phyloP scores from a whole-genome alignment of 2,113 vertebrate species.

The Chaenocephalus aceratus region DNA sequence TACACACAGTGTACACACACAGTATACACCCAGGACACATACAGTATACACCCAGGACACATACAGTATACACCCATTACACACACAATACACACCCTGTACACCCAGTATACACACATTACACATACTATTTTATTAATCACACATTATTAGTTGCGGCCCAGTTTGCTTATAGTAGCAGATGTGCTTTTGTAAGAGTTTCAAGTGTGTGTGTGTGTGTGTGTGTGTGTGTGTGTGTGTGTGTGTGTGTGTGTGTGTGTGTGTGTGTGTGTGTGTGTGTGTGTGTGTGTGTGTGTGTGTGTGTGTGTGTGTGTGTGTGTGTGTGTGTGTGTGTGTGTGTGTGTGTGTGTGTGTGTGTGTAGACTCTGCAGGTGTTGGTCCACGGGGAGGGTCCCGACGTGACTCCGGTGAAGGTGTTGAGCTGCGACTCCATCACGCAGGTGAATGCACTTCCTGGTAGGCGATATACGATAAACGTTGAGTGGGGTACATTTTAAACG shows the following conservation, averaged over 20 bases:
- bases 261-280: neutral
- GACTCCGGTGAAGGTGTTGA: constrained; percentile 94
- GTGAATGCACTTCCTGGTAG: too few species aligned
- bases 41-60: neutral
- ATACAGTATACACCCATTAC: neutral
- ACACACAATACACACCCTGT: neutral
- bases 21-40: too few species aligned
- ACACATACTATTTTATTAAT: neutral
- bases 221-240: too few species aligned
- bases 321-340: too few species aligned
- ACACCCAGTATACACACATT: neutral
- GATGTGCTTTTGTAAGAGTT: neutral
- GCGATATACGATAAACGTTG: too few species aligned
- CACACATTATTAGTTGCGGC: too few species aligned
- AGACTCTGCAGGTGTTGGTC: constrained; percentile 95
- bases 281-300: neutral
- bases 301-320: too few species aligned
- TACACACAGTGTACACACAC: neutral
- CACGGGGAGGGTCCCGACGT: constrained; percentile 92
- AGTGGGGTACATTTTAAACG: rapidly evolving
- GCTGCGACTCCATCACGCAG: constrained; percentile 91
- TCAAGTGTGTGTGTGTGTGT: constrained; percentile 16
- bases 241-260: neutral
- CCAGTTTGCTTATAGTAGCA: too few species aligned
- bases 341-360: neutral